Percentiles rank a stretch among this genome's conserved stretches.
Evolutionary conservation across 1,140 invertebrate genomes (phyloP).

Genomic region (Thaumetopoea pityocampa): DNA sequence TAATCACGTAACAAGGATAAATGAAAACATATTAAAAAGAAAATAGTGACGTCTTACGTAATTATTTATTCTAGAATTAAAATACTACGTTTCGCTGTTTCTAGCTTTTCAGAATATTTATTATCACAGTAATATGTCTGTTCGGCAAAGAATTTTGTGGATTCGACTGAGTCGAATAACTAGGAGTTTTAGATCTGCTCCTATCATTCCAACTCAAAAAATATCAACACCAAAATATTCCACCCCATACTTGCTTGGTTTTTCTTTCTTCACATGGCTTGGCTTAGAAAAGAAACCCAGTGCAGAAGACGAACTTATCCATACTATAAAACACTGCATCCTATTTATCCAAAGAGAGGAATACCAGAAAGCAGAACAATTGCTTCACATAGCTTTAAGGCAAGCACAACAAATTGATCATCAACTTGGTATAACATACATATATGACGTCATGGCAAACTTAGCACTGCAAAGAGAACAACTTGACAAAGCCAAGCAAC

Average conservation of each 20-base stretch:
- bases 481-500: constrained; percentile 87
- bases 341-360: constrained; percentile 84
- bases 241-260: constrained; percentile 46
- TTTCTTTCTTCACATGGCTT: constrained; percentile 62
- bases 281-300: constrained; percentile 74
- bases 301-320: constrained; percentile 82
- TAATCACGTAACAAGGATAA: too few relatives aligned
- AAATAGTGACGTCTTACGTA: too few relatives aligned
- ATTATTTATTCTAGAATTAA: too few relatives aligned
- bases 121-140: constrained; percentile 43
- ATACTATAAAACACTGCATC: constrained; percentile 84
- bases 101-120: too few relatives aligned
- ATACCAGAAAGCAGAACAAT: constrained; percentile 87
- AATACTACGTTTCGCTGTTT: too few relatives aligned
- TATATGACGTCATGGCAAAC: constrained; percentile 94
- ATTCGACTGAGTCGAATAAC: constrained; percentile 25
- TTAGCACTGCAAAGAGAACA: constrained; percentile 86
- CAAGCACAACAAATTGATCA: constrained; percentile 88
- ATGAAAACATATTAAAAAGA: too few relatives aligned
- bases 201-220: constrained; percentile 8
- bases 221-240: constrained; percentile 17
- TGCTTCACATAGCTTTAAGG: constrained; percentile 88
- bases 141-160: constrained; percentile 32
- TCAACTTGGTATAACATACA: constrained; percentile 86
- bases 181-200: constrained; percentile 15